Evolutionary conservation across 92 coral and sea anemone species (phyloP), one percentile per base, ranked within the genome.

Genomic region (Metridium senile): DNA sequence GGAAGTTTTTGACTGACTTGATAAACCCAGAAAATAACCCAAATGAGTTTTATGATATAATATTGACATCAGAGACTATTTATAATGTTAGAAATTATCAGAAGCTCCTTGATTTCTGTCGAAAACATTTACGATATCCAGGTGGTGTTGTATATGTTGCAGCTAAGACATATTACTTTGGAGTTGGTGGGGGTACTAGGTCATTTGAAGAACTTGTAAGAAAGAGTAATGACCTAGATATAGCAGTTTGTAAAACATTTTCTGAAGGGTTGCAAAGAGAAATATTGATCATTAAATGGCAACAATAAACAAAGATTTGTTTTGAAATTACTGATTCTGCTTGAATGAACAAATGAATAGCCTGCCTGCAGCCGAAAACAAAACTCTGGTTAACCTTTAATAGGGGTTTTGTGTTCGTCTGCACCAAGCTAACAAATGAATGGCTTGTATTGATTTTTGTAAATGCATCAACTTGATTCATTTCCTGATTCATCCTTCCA

Each of bases 181-280:
- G 99, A 58, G 99, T 95, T 16, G 99, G 99, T 52, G 99, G 99
- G 29, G 97, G 99, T 9, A 95, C 99, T n/a, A 86, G 94, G 63
- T 80, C 90, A 29, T 95, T 95, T 89, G 93, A 82, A 58, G 61
- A 77, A 32, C n/a, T 79, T 58, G 93, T 95, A 2, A 75, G 22
- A 46, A 78, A 74, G 63, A 83, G 78, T 72, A 91, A 92, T 1
- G 75, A 62, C 26, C 81, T 92, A 68, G 76, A 87, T 33, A 75
- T 95, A 16, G 74, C 89, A 17, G 86, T 64, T 0, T 66, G 90
- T 23, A 87, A 58, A 58, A 82, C 78, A 58, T 80, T 58, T 51
- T 46, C 62, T 26, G 71, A 47, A 34, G 93, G 97, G 33, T 84
- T 95, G 19, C 86, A 93, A 56, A 85, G 99, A 26, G 99, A 95